Base-by-base conservation (phyloP, 2,888 invertebrate genomes). In the Drosophila kuntzei region DNA sequence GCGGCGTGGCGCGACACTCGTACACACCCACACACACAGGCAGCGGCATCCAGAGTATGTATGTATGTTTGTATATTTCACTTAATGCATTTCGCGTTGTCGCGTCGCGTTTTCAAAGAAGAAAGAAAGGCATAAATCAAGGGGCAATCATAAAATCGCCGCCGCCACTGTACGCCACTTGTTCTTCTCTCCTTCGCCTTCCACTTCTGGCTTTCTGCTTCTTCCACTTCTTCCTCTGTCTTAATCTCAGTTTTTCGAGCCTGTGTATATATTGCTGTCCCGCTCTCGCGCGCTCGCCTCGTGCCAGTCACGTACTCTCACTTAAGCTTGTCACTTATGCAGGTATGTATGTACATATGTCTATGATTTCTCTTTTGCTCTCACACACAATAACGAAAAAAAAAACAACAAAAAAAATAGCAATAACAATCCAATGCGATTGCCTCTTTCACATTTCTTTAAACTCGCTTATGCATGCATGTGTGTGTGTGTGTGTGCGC, bases 41-140 rank as follows among this genome's bases (percentile, higher is more conserved):
- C 22, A 8, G 39, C 6, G 25, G 41, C 49, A 14, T 9, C 37
- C 37, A 16, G 9, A 37, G 5, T 18, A 1, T 41, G 20, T 32
- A 7, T 53, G 25, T 25, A 37, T 50, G 14, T 69, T 20, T 71
- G 51, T 73, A 47, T 57, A 44, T 68, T 53, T 77, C 80, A 71
- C 76, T 77, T 77, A 77, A 77, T 77, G 80, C 77, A 77, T 77
- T 77, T 77, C 64, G 64, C 64, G 68, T 67, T 54, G 73, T 67
- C 72, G 74, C 22, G 39, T 29, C 54, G 51, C 60, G 51, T 32
- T 69, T 37, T 55, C 37, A 69, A 69, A 46, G 25, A 29, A 16
- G 1, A 68, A 69, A 55, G 67, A 72, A 77, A 79, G 76, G 66
- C 76, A 77, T 79, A 77, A 77, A 77, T 77, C 80, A 77, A 79